Evolutionary conservation across 1,140 invertebrate species (phyloP), one percentile per base, ranked within the genome.

Genomic region (Procambarus virginalis): DNA sequence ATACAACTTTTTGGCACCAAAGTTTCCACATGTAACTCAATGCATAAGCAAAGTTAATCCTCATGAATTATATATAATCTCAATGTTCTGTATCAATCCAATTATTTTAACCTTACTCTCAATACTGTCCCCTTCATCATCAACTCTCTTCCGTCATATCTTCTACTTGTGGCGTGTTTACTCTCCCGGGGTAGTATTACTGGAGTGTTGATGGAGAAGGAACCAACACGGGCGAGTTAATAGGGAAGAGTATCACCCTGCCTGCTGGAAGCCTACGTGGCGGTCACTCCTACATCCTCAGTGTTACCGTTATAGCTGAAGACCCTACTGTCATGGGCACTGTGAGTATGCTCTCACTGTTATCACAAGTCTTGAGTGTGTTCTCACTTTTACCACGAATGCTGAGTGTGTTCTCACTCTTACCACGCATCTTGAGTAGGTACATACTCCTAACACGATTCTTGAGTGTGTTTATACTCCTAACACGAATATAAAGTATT

Each of bases 201-300:
- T 85, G 84, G 84, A 85, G 12, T 45, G 49, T 85, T 48, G 12
- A 76, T 34, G 84, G 49, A 9, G 55, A 76, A 3, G 75, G 84
- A 22, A 51, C 22, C 9, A 9, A 77, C 3, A 46, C 34, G 22
- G 49, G 45, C 73, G n/a, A 34, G 10, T 20, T 58, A n/a, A 45
- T 76, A 45, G 84, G 84, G 48, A 75, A 60, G 64, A 85, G 49
- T 46, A 46, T 77, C 17, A 85, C 73, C 34, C 4, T 85, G 8
- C 73, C 73, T 22, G 73, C 48, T 3, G 73, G 73, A 5, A 17
- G 45, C 20, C 22, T 85, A n/a, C 14, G 48, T 60, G 84, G 49
- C 46, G 55, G 55, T 51, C 22, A 51, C 5, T 51, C 73, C 45
- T 76, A 75, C 49, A 85, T 22, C 51, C 84, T 85, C 14, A 77